phyloP scores from a whole-genome alignment of 1,140 invertebrate species.

The Pissodes strobi region DNA sequence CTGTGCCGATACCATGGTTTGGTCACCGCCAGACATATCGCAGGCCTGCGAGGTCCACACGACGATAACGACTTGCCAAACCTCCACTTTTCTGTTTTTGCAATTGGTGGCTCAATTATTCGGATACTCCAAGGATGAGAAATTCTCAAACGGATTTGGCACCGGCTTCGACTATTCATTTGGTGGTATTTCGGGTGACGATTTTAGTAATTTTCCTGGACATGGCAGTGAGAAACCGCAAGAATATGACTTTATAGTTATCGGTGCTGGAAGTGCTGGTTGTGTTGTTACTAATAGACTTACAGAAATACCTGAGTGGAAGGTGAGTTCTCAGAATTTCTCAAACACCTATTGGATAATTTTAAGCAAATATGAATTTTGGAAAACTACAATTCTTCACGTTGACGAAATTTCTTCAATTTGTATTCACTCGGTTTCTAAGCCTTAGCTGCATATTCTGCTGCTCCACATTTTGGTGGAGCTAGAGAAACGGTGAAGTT shows the following conservation, averaged over 20 bases:
- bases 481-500: no score
- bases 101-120: slow-evolving; percentile 62
- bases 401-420: no score
- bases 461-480: no score
- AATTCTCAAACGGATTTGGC: slow-evolving; percentile 6
- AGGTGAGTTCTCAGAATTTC: no score
- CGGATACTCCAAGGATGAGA: slow-evolving; percentile 58
- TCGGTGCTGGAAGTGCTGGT: slow-evolving; percentile 70
- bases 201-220: slow-evolving; percentile 15
- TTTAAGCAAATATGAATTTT: no score
- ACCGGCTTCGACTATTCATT: slow-evolving; percentile 16
- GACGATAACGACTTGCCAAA: slow-evolving; percentile 62
- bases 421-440: no score
- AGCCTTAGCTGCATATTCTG: no score
- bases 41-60: slow-evolving; percentile 58
- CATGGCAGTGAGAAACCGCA: background rate
- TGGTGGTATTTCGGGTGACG: slow-evolving; percentile 7
- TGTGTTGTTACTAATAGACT: slow-evolving; percentile 69
- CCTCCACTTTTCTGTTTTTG: slow-evolving; percentile 62
- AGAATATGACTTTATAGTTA: slow-evolving; percentile 61
- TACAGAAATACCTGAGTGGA: slow-evolving; percentile 60
- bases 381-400: no score
- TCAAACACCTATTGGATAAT: no score
- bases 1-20: slow-evolving; percentile 56
- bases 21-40: slow-evolving; percentile 62